Base-by-base conservation (phyloP, 2,797 vertebrate genomes). In the Anguilla obscura region DNA sequence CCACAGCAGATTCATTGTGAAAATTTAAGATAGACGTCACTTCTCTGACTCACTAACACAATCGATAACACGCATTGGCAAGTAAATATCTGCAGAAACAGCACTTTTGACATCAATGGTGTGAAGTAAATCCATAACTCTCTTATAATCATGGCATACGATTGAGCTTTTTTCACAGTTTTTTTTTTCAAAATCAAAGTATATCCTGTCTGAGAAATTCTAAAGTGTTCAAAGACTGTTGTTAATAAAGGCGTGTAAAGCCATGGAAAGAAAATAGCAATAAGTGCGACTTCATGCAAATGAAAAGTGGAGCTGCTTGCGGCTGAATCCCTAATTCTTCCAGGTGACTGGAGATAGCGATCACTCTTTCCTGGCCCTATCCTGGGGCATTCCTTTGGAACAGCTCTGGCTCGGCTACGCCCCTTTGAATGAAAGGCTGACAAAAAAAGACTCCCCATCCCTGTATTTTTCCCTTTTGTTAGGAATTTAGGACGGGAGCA, bases 311-410 rank as follows among this genome's bases (percentile, higher is more conserved):
- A 40, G 74, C 33, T 4, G 74, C 74, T 40, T 79, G 74, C 74
- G 14, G 74, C 74, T 40, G 74, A 21, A 45, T 79, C 74, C 18
- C 36, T 40, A 45, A 79, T 79, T 79, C 33, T 79, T 87, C 48
- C 36, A 80, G 74, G 71, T 80, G 50, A 60, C 18, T 79, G 71
- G 48, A 80, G 74, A n/a, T 82, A 82, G 74, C 52, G 24, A 63
- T 56, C 40, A 33, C 86, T 56, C 50, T 79, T 30, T 36, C 69
- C 50, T 52, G 0, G 30, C 30, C 86, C 36, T 86, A n/a, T 58
- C 52, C 74, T 3, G 50, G 58, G 50, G 79, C 86, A 80, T 80
- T 82, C 71, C 36, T 87, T 52, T 40, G 52, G 18, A 45, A 33
- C 7, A 79, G 6, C 33, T 6, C 36, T 79, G 33, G 16, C 74